These are phyloP conservation scores for Drosophila pseudoananassae DNA, from an alignment of 1,140 invertebrate genomes.

Conservation along the genomic window DNA sequence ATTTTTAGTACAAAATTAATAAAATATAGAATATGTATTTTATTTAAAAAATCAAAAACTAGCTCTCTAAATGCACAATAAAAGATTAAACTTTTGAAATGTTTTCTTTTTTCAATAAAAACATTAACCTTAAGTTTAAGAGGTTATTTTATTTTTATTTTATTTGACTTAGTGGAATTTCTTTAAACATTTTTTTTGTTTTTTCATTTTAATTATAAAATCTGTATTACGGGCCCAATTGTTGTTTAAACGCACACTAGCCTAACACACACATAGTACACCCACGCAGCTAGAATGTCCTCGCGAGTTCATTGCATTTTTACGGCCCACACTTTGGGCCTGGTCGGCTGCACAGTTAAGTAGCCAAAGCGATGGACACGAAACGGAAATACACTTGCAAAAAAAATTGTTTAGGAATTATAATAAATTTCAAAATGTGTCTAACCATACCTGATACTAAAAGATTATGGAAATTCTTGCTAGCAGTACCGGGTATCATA, in stretches of 20 bases:
- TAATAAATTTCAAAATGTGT: too few species aligned
- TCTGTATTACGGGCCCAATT: constrained; percentile 57
- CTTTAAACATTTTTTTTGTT: constrained; percentile 49
- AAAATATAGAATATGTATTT: neutral
- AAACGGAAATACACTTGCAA: constrained; percentile 2
- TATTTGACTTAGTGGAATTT: constrained; percentile 28
- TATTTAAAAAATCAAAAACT: neutral
- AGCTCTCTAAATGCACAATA: too few species aligned
- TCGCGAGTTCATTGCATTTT: constrained; percentile 53
- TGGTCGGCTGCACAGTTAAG: constrained; percentile 53
- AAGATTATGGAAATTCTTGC: neutral
- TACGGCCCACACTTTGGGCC: constrained; percentile 52
- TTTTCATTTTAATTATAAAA: constrained; percentile 75
- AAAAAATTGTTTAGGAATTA: neutral
- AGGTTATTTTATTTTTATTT: neutral
- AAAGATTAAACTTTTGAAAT: neutral
- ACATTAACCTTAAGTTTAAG: neutral
- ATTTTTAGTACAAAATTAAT: neutral
- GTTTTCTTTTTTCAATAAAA: neutral
- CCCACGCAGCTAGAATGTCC: constrained; percentile 15
- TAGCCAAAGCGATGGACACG: constrained; percentile 61
- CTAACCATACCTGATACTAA: too few species aligned
- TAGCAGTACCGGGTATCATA: neutral
- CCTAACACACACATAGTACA: constrained; percentile 16
- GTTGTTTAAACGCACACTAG: constrained; percentile 50